These are phyloP conservation scores for Poeciliopsis infans DNA, from an alignment of 2,797 vertebrate genomes.

Conservation along the genomic window DNA sequence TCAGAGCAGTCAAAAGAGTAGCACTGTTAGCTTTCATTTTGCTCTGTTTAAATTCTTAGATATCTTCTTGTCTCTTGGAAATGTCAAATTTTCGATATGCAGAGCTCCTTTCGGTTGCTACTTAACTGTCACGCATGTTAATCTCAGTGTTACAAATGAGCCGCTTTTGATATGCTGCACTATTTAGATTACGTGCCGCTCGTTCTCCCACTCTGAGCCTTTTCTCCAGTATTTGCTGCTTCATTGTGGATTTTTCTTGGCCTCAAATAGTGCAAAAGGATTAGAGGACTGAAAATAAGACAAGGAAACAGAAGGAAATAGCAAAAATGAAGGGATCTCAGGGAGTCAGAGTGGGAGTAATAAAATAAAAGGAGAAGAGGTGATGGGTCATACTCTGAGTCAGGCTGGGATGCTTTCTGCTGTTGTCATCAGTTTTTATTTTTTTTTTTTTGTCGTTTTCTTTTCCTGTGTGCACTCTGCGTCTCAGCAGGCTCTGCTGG, in stretches of 20 bases:
- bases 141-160: not conserved
- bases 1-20: not conserved
- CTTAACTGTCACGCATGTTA: not conserved
- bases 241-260: not conserved
- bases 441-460: not conserved
- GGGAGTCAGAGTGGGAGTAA: not conserved
- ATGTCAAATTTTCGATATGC: constrained; percentile 13
- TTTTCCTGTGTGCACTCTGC: not conserved
- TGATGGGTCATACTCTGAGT: constrained; percentile 14
- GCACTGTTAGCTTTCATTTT: not conserved
- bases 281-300: not conserved
- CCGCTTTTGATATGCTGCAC: not conserved
- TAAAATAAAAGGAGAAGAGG: not conserved
- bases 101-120: constrained; percentile 7
- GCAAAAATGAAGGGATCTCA: not conserved
- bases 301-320: constrained; percentile 14
- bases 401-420: constrained; percentile 29
- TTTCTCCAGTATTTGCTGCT: not conserved
- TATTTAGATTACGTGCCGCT: not conserved
- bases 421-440: constrained; percentile 39
- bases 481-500: constrained; percentile 5
- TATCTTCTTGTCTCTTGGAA: constrained; percentile 4
- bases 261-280: constrained; percentile 27
- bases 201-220: not conserved
- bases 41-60: not conserved